Percentiles rank a stretch among this genome's conserved stretches.
Conservation (phyloP, 2,888 invertebrate genomes). For the Prosapia bicincta region DNA sequence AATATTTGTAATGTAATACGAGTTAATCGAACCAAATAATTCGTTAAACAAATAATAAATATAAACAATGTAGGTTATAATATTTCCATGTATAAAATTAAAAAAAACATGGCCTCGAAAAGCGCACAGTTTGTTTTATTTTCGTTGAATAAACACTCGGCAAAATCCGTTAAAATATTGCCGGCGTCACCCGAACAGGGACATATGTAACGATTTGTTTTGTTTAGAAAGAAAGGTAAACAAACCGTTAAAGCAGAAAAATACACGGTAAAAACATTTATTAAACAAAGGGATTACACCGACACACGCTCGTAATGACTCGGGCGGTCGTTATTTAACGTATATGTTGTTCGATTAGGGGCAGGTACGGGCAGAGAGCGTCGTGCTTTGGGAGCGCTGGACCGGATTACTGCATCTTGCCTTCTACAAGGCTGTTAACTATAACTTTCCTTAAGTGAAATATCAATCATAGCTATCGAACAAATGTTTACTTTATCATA, state of each 20-base stretch:
- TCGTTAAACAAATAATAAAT: no score
- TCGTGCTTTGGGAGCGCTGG: background rate
- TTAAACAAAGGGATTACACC: background rate
- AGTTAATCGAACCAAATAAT: no score
- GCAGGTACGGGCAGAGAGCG: background rate
- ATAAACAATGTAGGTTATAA: no score
- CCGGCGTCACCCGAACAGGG: background rate
- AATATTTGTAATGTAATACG: no score
- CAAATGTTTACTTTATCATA: no score
- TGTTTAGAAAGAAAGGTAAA: background rate
- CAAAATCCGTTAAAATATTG: background rate
- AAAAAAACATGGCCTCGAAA: no score
- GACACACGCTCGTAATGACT: background rate
- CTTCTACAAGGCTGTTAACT: no score
- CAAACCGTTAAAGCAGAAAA: background rate
- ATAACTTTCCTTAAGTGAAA: no score
- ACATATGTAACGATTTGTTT: constrained; percentile 2
- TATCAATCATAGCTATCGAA: no score
- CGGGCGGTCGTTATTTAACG: constrained; percentile 2
- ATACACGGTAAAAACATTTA: background rate
- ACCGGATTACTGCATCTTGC: no score
- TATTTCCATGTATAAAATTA: no score
- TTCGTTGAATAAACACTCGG: background rate
- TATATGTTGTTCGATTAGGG: no score
- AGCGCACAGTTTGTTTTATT: background rate